These are phyloP conservation scores for Pseudocheirus occidentalis DNA, from an alignment of 2,797 vertebrate genomes.

Conservation along the genomic window DNA sequence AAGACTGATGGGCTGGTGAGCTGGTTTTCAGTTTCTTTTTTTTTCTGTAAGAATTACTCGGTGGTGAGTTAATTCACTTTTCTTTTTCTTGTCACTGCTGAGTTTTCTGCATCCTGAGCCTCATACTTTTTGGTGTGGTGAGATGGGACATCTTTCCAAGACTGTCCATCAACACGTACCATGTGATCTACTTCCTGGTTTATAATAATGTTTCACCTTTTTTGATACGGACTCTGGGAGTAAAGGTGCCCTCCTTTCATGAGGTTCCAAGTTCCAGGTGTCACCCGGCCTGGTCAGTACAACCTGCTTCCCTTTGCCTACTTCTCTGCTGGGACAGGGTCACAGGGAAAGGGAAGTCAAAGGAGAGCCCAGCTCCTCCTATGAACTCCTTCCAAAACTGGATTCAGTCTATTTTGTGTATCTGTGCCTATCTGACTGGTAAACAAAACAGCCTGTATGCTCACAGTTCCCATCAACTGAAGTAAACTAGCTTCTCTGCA, in stretches of 20 bases:
- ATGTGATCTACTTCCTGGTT: background rate
- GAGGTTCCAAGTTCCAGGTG: background rate
- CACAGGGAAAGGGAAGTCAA: background rate
- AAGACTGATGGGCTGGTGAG: background rate
- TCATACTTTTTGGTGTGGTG: background rate
- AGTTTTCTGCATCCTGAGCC: background rate
- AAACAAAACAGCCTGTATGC: background rate
- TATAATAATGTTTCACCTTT: background rate
- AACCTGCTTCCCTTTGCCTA: background rate
- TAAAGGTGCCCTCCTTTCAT: background rate
- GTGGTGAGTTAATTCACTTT: background rate
- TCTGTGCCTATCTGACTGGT: background rate
- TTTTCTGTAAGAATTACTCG: background rate
- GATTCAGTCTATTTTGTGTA: background rate
- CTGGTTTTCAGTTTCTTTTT: background rate
- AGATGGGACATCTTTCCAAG: background rate
- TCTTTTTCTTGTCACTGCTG: background rate
- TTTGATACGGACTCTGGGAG: background rate
- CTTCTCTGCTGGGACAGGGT: background rate
- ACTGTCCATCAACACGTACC: background rate
- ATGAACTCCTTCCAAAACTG: background rate
- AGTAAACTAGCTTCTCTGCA: background rate
- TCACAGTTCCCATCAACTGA: background rate
- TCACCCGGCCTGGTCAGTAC: background rate
- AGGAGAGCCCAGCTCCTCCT: background rate